Conservation (phyloP, 2,797 vertebrate species). For the Crocodylus rhombifer region DNA sequence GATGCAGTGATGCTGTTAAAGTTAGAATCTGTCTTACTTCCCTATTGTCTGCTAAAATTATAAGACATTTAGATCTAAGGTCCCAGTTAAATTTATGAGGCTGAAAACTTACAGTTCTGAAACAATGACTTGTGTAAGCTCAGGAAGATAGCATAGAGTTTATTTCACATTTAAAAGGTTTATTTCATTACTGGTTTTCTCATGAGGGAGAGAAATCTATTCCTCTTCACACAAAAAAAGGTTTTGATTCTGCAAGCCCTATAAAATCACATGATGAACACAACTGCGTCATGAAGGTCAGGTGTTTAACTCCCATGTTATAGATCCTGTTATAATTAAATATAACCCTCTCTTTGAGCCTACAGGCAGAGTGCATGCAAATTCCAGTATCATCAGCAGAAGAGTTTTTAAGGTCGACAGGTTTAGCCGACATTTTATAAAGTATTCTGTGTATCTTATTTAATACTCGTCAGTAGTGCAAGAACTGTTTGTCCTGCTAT, state of each 20-base stretch:
- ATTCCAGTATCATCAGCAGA: not conserved
- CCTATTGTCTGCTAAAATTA: too few relatives aligned
- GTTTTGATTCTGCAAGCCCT: not conserved
- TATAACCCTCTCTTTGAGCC: not conserved
- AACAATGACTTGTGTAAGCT: too few relatives aligned
- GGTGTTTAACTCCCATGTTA: not conserved
- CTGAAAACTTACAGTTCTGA: too few relatives aligned
- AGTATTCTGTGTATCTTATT: not conserved
- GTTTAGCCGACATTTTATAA: conserved; percentile 19
- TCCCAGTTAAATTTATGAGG: too few relatives aligned
- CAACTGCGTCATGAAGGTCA: not conserved
- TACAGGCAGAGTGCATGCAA: not conserved
- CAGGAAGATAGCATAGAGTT: too few relatives aligned
- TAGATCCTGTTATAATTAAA: not conserved
- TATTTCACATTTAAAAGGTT: too few relatives aligned
- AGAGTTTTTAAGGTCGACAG: conserved; percentile 23
- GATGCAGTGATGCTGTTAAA: too few relatives aligned
- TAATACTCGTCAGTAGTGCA: not conserved
- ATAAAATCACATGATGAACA: not conserved
- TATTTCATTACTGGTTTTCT: not conserved
- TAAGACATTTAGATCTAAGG: too few relatives aligned
- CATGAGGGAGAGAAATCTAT: not conserved
- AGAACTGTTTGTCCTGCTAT: conserved; percentile 1
- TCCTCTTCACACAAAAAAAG: not conserved
- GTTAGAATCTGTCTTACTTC: too few relatives aligned